Base-by-base conservation (phyloP, 2,888 invertebrate genomes). In the Malthinus flaveolus region DNA sequence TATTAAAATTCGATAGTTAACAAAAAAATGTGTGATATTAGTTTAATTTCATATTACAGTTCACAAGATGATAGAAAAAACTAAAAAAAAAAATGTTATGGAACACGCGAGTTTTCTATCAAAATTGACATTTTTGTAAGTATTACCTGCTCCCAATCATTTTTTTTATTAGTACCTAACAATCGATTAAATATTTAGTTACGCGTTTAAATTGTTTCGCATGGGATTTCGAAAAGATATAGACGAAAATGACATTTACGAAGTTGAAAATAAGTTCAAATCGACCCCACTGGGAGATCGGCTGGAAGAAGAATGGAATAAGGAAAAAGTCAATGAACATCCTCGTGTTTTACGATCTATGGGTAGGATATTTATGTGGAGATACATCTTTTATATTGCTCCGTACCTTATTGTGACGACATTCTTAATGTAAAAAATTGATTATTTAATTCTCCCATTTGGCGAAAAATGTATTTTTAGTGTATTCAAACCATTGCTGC, bases 221-320 rank as follows among this genome's bases (percentile, higher is more conserved):
- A 42, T 15, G 39, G 39, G 39, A 42, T 42, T 42, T 42, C 39
- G 39, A 6, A 42, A 42, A 42, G 39, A 42, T 15, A 42, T 42
- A 5, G 39, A 42, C 13, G 39, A 42, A 9, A n/a, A n/a, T n/a
- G 39, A 42, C 15, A 23, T 42, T 15, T 42, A 42, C 11, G 39
- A 42, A 42, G 23, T 42, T 23, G 39, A n/a, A 5, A 23, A 42
- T 9, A 42, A 8, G 13, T 42, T 6, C 39, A 13, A n/a, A 42
- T 42, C 39, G 5, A 12, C 13, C 13, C n/a, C 6, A 1, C 39
- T 15, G 3, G 15, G 39, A 1, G 23, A 15, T 23, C 1, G 15
- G n/a, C 15, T 42, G 15, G 39, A n/a, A 7, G 23, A 10, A 4
- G n/a, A 15, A 15, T 42, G 39, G 39, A 23, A 42, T 15, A 42